Percentiles rank a stretch among this genome's conserved stretches.
Evolutionary conservation across 2,113 vertebrate species (phyloP).

Genomic region (Cettia cetti): DNA sequence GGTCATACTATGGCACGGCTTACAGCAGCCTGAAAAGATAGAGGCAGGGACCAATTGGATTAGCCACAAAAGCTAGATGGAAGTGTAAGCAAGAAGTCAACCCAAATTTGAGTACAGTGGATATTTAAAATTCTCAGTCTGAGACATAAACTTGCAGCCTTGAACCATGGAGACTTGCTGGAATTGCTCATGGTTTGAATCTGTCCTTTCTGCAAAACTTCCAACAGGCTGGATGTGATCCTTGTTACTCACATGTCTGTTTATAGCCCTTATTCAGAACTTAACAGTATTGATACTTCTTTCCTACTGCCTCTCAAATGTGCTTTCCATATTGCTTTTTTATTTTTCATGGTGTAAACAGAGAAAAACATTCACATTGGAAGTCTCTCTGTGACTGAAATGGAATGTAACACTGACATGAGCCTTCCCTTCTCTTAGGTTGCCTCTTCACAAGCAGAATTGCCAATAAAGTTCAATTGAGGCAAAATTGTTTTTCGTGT

Average conservation of each 20-base stretch:
- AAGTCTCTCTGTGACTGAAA: background rate
- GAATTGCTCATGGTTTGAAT: background rate
- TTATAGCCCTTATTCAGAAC: background rate
- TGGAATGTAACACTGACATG: background rate
- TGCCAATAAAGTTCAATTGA: background rate
- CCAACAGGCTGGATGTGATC: background rate
- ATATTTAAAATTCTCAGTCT: background rate
- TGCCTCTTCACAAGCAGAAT: background rate
- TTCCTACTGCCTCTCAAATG: background rate
- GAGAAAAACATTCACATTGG: background rate
- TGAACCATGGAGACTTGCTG: background rate
- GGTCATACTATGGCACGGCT: background rate
- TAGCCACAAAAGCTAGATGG: background rate
- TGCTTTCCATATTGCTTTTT: background rate
- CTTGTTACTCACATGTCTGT: background rate
- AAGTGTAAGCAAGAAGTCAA: background rate
- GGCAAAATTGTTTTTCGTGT: background rate
- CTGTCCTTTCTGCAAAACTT: background rate
- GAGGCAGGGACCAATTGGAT: background rate
- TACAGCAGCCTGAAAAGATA: background rate
- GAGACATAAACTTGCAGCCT: background rate
- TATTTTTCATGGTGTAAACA: background rate
- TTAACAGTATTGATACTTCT: background rate
- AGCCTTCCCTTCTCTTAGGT: background rate
- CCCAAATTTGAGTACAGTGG: background rate